Evolutionary conservation across 2,797 vertebrate genomes (phyloP).

Genomic region (Loris lydekkerianus): DNA sequence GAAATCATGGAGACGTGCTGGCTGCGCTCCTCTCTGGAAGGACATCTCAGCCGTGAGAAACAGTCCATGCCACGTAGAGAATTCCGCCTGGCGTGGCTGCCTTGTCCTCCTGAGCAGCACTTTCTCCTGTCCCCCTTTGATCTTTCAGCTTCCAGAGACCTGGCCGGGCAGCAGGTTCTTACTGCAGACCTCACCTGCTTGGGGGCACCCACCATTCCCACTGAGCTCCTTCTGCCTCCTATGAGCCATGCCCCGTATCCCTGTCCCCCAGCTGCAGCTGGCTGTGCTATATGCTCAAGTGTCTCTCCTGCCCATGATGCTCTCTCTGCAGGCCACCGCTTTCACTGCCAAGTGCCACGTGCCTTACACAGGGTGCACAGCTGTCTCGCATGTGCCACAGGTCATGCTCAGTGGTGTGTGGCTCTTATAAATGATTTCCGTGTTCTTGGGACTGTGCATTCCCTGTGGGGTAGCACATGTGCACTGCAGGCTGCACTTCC

Average conservation of each 20-base stretch:
- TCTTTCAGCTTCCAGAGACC: not conserved
- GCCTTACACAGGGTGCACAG: fast-evolving
- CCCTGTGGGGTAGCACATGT: not conserved
- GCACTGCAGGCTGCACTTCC: not conserved
- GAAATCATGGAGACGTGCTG: not conserved
- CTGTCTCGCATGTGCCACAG: not conserved
- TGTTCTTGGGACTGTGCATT: not conserved
- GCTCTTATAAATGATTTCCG: not conserved
- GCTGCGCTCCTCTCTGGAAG: not conserved
- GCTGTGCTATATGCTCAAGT: not conserved
- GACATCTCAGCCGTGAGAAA: too few species aligned
- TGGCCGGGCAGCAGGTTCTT: not conserved
- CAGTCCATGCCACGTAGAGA: fast-evolving
- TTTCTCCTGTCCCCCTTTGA: not conserved
- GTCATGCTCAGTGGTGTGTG: fast-evolving
- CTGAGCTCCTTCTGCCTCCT: not conserved
- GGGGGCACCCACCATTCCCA: not conserved
- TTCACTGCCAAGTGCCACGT: not conserved
- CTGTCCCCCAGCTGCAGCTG: too few species aligned
- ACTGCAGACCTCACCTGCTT: not conserved
- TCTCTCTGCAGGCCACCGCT: not conserved
- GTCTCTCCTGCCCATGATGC: not conserved
- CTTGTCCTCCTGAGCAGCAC: not conserved
- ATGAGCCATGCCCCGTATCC: too few species aligned
- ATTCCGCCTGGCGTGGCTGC: not conserved